These are phyloP conservation scores for Pissodes strobi DNA, from an alignment of 1,140 invertebrate species.

Conservation along the genomic window DNA sequence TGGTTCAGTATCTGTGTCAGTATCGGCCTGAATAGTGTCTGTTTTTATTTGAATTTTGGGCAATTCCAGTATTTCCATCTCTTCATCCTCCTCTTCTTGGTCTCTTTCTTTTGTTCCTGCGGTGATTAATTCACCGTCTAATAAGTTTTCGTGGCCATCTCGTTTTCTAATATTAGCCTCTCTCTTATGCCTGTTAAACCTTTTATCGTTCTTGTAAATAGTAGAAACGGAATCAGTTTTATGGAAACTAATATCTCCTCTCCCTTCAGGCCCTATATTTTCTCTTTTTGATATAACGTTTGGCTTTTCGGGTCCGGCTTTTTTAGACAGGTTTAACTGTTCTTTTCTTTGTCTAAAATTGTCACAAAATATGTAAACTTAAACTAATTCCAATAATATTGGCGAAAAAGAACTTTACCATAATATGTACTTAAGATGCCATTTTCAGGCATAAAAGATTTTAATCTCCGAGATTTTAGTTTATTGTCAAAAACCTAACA, in stretches of 20 bases:
- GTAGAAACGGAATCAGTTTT: slow-evolving; percentile 2
- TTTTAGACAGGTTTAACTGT: neutral
- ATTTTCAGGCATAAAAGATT: too few relatives aligned
- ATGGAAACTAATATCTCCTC: neutral
- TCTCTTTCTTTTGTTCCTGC: too few relatives aligned
- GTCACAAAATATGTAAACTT: neutral
- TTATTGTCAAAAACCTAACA: too few relatives aligned
- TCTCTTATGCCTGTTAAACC: neutral
- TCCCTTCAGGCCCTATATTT: too few relatives aligned
- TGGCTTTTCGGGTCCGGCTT: neutral
- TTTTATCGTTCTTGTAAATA: slow-evolving; percentile 1
- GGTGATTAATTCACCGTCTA: too few relatives aligned
- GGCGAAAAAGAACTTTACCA: too few relatives aligned
- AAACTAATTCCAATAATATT: neutral
- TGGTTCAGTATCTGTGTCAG: neutral
- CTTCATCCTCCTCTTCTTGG: neutral
- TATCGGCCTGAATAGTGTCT: neutral
- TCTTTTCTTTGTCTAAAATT: slow-evolving; percentile 14
- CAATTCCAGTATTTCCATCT: neutral
- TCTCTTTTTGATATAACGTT: too few relatives aligned
- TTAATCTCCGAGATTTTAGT: too few relatives aligned
- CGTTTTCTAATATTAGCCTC: neutral
- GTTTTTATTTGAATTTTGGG: neutral
- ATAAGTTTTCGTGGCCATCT: neutral
- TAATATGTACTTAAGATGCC: too few relatives aligned